phyloP scores from a whole-genome alignment of 2,888 invertebrate species.

The Andrena chrysosceles region DNA sequence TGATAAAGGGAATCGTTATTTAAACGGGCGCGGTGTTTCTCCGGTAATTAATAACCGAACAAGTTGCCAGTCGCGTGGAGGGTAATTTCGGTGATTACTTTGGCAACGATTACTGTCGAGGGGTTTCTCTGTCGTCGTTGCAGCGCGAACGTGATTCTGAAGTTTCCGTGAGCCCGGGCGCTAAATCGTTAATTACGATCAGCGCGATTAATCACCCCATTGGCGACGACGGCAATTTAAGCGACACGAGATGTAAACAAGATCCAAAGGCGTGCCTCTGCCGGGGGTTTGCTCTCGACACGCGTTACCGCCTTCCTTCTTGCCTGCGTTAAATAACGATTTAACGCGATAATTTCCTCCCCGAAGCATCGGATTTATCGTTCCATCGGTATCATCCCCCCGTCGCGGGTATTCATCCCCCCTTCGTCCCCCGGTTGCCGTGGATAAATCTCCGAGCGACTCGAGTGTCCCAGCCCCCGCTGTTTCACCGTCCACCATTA shows the following conservation, averaged over 20 bases:
- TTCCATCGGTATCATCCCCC: not conserved
- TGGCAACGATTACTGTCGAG: slow-evolving; percentile 49
- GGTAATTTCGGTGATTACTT: slow-evolving; percentile 58
- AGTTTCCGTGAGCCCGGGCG: slow-evolving; percentile 53
- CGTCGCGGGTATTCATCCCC: not conserved
- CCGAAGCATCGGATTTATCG: slow-evolving; percentile 1
- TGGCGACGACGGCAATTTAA: slow-evolving; percentile 64
- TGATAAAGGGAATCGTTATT: slow-evolving; percentile 49
- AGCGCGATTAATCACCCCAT: slow-evolving; percentile 59
- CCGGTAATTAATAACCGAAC: slow-evolving; percentile 57
- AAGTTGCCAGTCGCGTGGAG: slow-evolving; percentile 39
- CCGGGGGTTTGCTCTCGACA: not conserved
- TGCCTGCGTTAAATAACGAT: not conserved
- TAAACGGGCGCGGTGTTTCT: slow-evolving; percentile 32
- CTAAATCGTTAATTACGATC: slow-evolving; percentile 62
- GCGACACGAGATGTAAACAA: slow-evolving; percentile 62
- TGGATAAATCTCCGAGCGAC: not conserved
- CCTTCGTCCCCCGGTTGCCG: not conserved
- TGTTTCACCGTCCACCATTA: not conserved
- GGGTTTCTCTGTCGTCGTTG: slow-evolving; percentile 1
- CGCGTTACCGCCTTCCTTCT: not conserved
- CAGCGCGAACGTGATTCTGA: slow-evolving; percentile 42
- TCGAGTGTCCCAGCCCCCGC: not conserved
- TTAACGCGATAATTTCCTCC: not conserved
- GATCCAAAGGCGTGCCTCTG: slow-evolving; percentile 26